Conservation (phyloP, 2,113 vertebrate genomes). For the Forbesichthys agassizii region DNA sequence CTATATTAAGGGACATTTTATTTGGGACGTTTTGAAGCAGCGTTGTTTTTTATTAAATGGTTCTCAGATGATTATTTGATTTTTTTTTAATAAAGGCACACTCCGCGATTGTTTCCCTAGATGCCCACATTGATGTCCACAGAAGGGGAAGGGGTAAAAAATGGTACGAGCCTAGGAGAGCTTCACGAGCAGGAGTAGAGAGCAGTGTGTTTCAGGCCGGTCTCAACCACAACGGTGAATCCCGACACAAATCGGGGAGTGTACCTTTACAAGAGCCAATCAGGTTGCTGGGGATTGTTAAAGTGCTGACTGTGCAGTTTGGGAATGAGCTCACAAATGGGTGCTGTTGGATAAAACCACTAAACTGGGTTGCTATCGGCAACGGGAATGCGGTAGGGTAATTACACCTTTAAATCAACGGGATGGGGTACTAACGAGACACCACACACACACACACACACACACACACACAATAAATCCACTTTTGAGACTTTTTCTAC, state of each 20-base stretch:
- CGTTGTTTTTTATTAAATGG: slow-evolving; percentile 14
- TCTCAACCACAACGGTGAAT: too few species aligned
- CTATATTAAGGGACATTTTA: neutral
- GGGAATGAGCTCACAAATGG: neutral
- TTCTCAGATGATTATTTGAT: slow-evolving; percentile 18
- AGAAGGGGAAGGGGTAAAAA: slow-evolving; percentile 7
- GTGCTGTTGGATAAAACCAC: slow-evolving; percentile 1
- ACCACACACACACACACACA: too few species aligned
- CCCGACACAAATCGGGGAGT: too few species aligned
- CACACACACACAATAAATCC: too few species aligned
- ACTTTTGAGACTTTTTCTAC: too few species aligned
- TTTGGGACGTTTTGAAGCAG: slow-evolving; percentile 9
- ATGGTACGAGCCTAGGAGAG: too few species aligned
- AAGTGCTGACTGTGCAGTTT: slow-evolving; percentile 2
- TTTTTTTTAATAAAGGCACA: too few species aligned
- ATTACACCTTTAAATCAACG: neutral
- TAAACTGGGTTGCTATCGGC: neutral
- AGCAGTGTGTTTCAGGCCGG: too few species aligned
- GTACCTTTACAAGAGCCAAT: slow-evolving; percentile 25
- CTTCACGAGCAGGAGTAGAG: too few species aligned
- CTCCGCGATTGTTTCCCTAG: too few species aligned
- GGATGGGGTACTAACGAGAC: too few species aligned
- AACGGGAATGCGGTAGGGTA: neutral
- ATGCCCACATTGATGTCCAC: too few species aligned
- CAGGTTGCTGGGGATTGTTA: slow-evolving; percentile 20